A percentile compares a stretch with the other conserved stretches of the same genome.
Conservation (phyloP, 2,888 invertebrate genomes). For the Trichogramma dendrolimi region DNA sequence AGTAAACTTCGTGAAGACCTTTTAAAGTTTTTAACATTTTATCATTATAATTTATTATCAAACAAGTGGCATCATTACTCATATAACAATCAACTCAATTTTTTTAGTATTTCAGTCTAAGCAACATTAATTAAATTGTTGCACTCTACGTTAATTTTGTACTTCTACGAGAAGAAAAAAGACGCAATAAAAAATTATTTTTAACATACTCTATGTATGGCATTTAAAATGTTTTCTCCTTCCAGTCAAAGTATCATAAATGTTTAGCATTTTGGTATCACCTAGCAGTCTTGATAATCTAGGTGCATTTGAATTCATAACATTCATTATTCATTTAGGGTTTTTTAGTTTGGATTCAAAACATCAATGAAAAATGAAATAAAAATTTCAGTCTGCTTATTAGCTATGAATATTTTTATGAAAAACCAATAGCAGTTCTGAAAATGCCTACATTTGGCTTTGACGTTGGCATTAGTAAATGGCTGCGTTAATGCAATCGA, state of each 20-base stretch:
- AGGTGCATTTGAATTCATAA: slow-evolving; percentile 21
- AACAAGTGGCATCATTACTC: slow-evolving; percentile 25
- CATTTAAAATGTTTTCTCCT: slow-evolving; percentile 24
- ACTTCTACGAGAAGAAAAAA: slow-evolving; percentile 23
- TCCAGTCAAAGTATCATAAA: slow-evolving; percentile 15
- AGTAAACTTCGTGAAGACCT: slow-evolving; percentile 21
- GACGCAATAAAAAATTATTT: slow-evolving; percentile 24
- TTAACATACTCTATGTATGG: slow-evolving; percentile 23
- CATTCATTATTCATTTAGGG: slow-evolving; percentile 21
- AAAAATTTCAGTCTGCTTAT: slow-evolving; percentile 21
- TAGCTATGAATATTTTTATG: slow-evolving; percentile 13
- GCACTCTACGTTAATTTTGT: slow-evolving; percentile 27
- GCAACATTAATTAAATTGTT: slow-evolving; percentile 25
- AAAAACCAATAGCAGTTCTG: slow-evolving; percentile 19
- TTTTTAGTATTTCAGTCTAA: slow-evolving; percentile 27
- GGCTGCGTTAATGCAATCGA: slow-evolving; percentile 7
- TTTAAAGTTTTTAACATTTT: slow-evolving; percentile 22
- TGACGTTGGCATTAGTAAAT: slow-evolving; percentile 19
- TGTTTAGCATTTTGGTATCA: slow-evolving; percentile 19
- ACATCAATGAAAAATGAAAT: slow-evolving; percentile 18
- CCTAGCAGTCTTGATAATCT: slow-evolving; percentile 25
- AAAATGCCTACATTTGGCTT: slow-evolving; percentile 22
- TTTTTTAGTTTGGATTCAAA: slow-evolving; percentile 20
- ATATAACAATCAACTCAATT: slow-evolving; percentile 27
- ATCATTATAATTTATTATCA: slow-evolving; percentile 20